A percentile compares a stretch with the other conserved stretches of the same genome.
phyloP scores from a whole-genome alignment of 2,113 vertebrate genomes.

The Mormyrus iriodes region DNA sequence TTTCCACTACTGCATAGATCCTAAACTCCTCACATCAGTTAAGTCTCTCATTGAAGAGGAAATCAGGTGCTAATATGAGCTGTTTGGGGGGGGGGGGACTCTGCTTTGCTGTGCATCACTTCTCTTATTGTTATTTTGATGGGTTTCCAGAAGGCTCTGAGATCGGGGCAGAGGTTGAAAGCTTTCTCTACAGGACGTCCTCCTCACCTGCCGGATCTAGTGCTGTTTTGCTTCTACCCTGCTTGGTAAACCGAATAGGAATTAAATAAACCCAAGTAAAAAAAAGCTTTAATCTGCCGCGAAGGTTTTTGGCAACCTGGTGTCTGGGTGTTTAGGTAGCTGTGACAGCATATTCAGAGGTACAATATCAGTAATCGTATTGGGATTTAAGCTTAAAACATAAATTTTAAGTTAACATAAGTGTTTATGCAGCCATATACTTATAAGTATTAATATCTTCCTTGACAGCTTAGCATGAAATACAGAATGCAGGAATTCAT shows the following conservation, averaged over 20 bases:
- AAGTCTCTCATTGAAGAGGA: conserved; percentile 59
- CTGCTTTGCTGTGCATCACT: conserved; percentile 38
- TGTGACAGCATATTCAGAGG: background rate
- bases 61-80: conserved; percentile 62
- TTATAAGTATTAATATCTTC: background rate
- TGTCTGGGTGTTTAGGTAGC: background rate
- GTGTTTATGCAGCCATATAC: background rate
- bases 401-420: too few relatives aligned
- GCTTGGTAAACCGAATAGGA: background rate
- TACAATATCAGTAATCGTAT: background rate
- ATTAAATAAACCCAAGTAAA: background rate
- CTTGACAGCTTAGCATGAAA: background rate
- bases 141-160: background rate
- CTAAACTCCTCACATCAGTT: conserved; percentile 52
- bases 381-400: background rate
- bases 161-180: background rate
- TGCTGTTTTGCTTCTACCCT: background rate
- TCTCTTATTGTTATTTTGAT: conserved; percentile 43
- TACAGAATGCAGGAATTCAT: background rate
- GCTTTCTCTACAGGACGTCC: background rate
- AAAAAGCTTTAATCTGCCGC: background rate
- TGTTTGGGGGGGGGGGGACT: conserved; percentile 45
- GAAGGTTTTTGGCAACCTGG: background rate
- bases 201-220: background rate
- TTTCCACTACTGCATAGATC: background rate